Conservation (phyloP, 1,140 invertebrate species). For the Daktulosphaira vitifoliae region DNA sequence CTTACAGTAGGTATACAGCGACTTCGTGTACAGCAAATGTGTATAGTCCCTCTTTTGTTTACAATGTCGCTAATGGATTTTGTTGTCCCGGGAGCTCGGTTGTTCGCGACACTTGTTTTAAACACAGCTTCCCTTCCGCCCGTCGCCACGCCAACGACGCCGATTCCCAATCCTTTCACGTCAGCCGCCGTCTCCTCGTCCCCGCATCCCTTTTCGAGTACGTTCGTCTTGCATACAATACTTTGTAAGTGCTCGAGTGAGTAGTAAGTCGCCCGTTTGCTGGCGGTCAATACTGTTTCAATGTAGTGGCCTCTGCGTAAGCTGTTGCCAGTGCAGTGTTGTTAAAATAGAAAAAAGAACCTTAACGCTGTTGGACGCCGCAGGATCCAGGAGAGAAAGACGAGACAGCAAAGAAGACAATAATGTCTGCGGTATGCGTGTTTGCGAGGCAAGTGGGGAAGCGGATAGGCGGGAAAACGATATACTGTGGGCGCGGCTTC, state of each 20-base stretch:
- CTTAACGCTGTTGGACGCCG: too few relatives aligned
- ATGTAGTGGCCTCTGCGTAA: too few relatives aligned
- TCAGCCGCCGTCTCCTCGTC: background rate
- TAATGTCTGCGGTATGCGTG: constrained; percentile 18
- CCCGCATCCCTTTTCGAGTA: too few relatives aligned
- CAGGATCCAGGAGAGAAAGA: too few relatives aligned
- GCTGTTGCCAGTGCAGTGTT: too few relatives aligned
- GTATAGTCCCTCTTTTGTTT: constrained; percentile 33
- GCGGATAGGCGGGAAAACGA: constrained; percentile 7
- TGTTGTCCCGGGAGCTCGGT: constrained; percentile 29
- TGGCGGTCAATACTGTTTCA: too few relatives aligned
- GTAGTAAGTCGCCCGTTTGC: too few relatives aligned
- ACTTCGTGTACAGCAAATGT: too few relatives aligned
- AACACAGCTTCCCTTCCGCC: background rate
- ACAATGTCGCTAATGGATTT: constrained; percentile 33
- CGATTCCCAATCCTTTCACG: background rate
- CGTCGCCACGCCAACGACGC: background rate
- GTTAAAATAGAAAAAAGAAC: too few relatives aligned
- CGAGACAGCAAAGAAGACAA: background rate
- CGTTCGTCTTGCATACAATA: too few relatives aligned
- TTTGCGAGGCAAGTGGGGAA: background rate
- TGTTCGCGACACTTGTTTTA: constrained; percentile 29
- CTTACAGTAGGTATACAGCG: too few relatives aligned
- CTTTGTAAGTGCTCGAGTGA: too few relatives aligned
- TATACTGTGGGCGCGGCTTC: constrained; percentile 16